A percentile compares a stretch with the other conserved stretches of the same genome.
Conservation (phyloP, 2,888 invertebrate species). For the Conomelus anceps region DNA sequence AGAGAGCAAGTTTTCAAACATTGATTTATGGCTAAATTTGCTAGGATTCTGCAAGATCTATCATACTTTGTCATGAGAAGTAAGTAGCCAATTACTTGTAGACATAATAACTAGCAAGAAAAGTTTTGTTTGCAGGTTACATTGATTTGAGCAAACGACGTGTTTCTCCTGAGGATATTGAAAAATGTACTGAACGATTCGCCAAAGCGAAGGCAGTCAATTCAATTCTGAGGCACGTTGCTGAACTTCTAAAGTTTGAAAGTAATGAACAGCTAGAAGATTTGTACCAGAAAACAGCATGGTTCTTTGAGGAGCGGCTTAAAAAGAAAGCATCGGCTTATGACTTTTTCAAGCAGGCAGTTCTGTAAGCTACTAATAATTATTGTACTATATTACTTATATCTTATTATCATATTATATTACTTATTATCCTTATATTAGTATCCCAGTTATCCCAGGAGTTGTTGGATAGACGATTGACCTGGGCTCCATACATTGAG, state of each 20-base stretch:
- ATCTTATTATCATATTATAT: no score
- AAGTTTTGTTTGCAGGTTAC: conserved; percentile 59
- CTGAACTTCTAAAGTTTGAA: conserved; percentile 86
- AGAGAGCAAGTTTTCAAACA: no score
- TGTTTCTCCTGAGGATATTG: conserved; percentile 95
- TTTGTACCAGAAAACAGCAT: conserved; percentile 92
- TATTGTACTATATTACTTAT: background rate
- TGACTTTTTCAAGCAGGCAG: conserved; percentile 97
- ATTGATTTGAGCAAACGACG: conserved; percentile 98
- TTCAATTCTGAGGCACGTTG: conserved; percentile 95
- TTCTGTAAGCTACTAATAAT: conserved; percentile 59
- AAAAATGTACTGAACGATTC: conserved; percentile 96
- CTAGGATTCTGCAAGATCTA: no score
- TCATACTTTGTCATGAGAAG: no score
- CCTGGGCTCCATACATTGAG: no score
- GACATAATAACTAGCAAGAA: background rate
- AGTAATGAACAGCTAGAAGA: conserved; percentile 90
- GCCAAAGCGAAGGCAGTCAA: conserved; percentile 98
- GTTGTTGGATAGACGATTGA: no score
- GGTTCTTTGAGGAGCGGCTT: conserved; percentile 96
- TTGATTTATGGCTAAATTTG: no score
- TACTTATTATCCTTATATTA: no score
- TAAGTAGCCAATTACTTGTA: background rate
- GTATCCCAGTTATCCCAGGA: no score
- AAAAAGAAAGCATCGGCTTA: conserved; percentile 94